Conservation (phyloP, 2,113 vertebrate genomes). For the Rynchops niger region DNA sequence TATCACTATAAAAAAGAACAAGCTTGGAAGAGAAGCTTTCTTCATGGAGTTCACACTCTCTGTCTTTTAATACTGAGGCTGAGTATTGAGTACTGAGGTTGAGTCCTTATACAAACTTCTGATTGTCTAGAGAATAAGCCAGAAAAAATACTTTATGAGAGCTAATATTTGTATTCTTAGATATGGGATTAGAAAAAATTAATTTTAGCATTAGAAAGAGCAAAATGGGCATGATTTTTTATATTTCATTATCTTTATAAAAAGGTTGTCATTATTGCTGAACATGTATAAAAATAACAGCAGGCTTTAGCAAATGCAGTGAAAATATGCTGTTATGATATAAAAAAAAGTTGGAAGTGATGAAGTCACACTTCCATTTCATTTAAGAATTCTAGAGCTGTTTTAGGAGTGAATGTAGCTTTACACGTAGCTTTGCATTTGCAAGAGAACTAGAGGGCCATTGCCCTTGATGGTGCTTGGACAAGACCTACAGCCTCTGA, state of each 20-base stretch:
- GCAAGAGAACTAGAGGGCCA: not conserved
- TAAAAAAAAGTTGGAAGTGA: not conserved
- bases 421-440: not conserved
- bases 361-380: not conserved
- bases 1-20: not conserved
- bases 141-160: not conserved
- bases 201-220: not conserved
- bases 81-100: not conserved
- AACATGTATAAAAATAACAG: not conserved
- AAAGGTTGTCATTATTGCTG: not conserved
- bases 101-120: not conserved
- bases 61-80: not conserved
- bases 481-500: not conserved
- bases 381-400: not conserved
- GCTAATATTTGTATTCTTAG: not conserved
- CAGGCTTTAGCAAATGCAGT: not conserved
- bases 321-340: not conserved
- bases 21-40: not conserved
- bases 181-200: not conserved
- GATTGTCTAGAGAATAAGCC: not conserved
- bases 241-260: not conserved
- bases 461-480: not conserved
- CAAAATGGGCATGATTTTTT: not conserved
- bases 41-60: not conserved
- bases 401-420: not conserved